Evolutionary conservation across 92 coral and sea anemone genomes (phyloP).

Genomic region (Epizoanthus scotinus): DNA sequence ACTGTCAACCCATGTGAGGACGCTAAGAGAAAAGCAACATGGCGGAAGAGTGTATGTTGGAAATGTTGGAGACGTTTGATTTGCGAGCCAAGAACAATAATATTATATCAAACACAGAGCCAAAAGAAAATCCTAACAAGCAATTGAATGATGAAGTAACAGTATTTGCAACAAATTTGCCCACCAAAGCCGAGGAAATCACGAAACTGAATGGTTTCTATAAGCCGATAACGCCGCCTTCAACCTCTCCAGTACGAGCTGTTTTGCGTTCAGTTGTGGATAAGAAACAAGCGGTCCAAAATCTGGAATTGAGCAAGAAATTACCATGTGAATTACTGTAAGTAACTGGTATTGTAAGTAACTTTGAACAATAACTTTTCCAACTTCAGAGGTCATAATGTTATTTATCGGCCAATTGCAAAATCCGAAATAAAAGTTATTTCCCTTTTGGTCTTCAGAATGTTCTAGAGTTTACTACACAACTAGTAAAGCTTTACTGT

Average conservation of each 20-base stretch:
- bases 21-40: slow-evolving; percentile 43
- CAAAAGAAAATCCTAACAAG: slow-evolving; percentile 25
- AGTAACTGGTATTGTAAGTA: slow-evolving; percentile 24
- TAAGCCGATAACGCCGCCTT: slow-evolving; percentile 39
- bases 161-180: not conserved
- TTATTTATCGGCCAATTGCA: not conserved
- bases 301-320: slow-evolving; percentile 28
- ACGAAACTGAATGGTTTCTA: slow-evolving; percentile 52
- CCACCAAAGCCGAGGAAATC: not conserved
- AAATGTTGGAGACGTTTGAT: slow-evolving; percentile 14
- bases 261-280: slow-evolving; percentile 61
- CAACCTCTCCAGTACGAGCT: slow-evolving; percentile 44
- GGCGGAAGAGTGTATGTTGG: slow-evolving; percentile 53
- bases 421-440: not conserved
- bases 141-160: slow-evolving; percentile 1
- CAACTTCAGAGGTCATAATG: not conserved
- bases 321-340: slow-evolving; percentile 34
- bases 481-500: not conserved
- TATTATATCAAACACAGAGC: slow-evolving; percentile 22
- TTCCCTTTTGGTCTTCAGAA: not conserved
- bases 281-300: slow-evolving; percentile 49
- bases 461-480: no score
- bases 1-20: slow-evolving; percentile 31
- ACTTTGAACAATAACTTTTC: not conserved
- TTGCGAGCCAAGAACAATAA: slow-evolving; percentile 24